Evolutionary conservation across 1,140 invertebrate genomes (phyloP), one percentile per base, ranked within the genome.

Genomic region (Drosophila chauvacae): DNA sequence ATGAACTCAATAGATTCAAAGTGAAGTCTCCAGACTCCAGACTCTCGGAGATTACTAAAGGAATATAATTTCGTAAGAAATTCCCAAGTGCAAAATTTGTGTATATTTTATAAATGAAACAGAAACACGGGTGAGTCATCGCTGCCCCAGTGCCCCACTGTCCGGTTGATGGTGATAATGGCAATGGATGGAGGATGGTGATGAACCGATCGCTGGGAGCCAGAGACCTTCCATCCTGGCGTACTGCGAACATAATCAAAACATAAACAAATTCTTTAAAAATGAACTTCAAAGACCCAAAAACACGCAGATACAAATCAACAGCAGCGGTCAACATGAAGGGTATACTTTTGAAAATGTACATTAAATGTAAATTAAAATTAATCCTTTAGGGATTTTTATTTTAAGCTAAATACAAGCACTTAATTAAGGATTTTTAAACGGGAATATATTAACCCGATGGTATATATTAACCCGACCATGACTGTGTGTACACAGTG

Each of bases 181-280:
- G 26, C 48, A 51, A 51, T 51, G 48, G 47, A 5, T 1, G n/a
- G 26, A 6, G 23, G 23, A n/a, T 47, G 47, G 16, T 75, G 57
- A 37, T 56, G 33, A 18, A 18, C 20, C 39, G n/a, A 42, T 18
- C 18, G 28, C 14, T 28, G 16, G 16, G 35, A 45, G 28, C 26
- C 53, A 33, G 20, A 23, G 26, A 56, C 56, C 37, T 23, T 37
- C 53, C 28, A 35, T 45, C 41, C 62, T 57, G 13, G 7, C 33
- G n/a, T 16, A 51, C n/a, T 7, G 45, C 26, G 48, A 47, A 55
- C 18, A 37, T 41, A 63, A 63, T 62, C 47, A 77, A 85, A 85
- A 78, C 66, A 88, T 84, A 87, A 83, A 88, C 83, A 87, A 77
- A 64, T 76, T 70, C 48, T 65, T 74, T 5, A 47, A 70, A 80